Percentiles rank a stretch among this genome's conserved stretches.
phyloP scores from a whole-genome alignment of 2,797 vertebrate species.

The Hypotaenidia okinawae region DNA sequence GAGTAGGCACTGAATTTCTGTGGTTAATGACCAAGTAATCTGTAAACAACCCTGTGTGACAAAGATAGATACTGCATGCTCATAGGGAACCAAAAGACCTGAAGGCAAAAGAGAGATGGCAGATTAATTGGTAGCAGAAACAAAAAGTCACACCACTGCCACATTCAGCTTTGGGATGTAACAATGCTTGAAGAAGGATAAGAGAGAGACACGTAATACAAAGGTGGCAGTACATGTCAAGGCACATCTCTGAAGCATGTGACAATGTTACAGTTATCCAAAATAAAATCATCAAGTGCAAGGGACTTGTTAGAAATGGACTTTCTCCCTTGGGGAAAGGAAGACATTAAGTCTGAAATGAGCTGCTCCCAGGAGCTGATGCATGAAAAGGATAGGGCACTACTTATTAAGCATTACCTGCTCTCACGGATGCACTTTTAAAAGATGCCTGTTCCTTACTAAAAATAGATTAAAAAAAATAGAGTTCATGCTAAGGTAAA shows the following conservation, averaged over 20 bases:
- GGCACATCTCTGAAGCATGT: neutral
- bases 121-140: constrained; percentile 61
- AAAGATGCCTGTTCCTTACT: neutral
- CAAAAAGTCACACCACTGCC: constrained; percentile 32
- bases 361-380: neutral
- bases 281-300: constrained; percentile 47
- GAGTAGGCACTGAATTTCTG: neutral
- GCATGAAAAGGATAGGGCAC: neutral
- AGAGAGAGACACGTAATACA: neutral
- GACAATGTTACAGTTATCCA: constrained; percentile 3
- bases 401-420: neutral
- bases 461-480: neutral
- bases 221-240: constrained; percentile 1
- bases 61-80: neutral
- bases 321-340: neutral
- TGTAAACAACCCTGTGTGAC: neutral
- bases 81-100: neutral
- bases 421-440: fast-evolving
- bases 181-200: constrained; percentile 13
- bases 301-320: constrained; percentile 16
- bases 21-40: neutral
- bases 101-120: neutral
- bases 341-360: neutral
- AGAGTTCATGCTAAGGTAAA: neutral
- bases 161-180: constrained; percentile 37